phyloP scores from a whole-genome alignment of 2,888 invertebrate species.

The Incurvaria masculella region DNA sequence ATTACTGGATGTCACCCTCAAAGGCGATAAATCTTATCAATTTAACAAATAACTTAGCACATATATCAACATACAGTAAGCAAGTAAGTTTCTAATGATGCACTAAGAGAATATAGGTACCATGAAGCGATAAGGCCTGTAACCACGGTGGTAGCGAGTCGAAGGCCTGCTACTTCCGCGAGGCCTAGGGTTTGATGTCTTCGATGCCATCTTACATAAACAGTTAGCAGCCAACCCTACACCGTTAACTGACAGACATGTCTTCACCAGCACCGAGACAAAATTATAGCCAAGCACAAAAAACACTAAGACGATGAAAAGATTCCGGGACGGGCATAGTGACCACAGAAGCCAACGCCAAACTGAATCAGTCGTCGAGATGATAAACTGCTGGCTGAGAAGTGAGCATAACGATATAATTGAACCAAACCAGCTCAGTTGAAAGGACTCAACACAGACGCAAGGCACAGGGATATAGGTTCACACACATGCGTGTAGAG shows the following conservation, averaged over 20 bases:
- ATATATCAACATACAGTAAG: too few relatives aligned
- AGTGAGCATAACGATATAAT: slow-evolving; percentile 54
- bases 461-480: background rate
- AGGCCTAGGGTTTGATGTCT: slow-evolving; percentile 46
- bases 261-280: slow-evolving; percentile 17
- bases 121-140: slow-evolving; percentile 50
- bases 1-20: too few relatives aligned
- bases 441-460: background rate
- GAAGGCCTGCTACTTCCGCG: slow-evolving; percentile 47
- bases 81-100: too few relatives aligned
- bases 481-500: background rate
- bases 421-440: slow-evolving; percentile 13
- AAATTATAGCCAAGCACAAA: background rate
- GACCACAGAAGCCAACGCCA: slow-evolving; percentile 27
- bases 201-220: slow-evolving; percentile 41
- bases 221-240: slow-evolving; percentile 5
- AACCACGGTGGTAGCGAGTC: slow-evolving; percentile 47
- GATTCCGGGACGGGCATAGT: background rate
- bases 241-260: slow-evolving; percentile 17
- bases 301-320: too few relatives aligned
- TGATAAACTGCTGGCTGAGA: slow-evolving; percentile 40
- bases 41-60: too few relatives aligned
- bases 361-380: slow-evolving; percentile 42
- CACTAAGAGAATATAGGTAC: too few relatives aligned
- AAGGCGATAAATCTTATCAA: too few relatives aligned